These are phyloP conservation scores for Cossypha polioptera DNA, from an alignment of 2,797 vertebrate species.

Conservation along the genomic window DNA sequence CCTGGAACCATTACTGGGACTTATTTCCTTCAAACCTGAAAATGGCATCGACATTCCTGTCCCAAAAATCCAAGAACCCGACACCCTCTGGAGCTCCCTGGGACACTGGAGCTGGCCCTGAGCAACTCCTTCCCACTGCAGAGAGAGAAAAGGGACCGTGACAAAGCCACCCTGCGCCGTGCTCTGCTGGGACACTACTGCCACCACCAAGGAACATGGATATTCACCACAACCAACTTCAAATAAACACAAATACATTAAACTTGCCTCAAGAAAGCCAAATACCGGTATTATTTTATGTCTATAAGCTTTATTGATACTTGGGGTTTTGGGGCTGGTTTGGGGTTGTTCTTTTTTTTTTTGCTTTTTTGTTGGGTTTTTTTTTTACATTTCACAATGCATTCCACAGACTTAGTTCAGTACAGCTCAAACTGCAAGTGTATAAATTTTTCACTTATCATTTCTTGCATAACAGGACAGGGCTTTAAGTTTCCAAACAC, in stretches of 20 bases:
- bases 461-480: slow-evolving; percentile 91
- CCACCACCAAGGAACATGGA: slow-evolving; percentile 5
- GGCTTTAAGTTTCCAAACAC: slow-evolving; percentile 84
- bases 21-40: neutral
- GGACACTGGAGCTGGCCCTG: neutral
- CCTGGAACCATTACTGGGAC: neutral
- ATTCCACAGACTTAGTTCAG: slow-evolving; percentile 94
- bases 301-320: slow-evolving; percentile 99
- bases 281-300: slow-evolving; percentile 54
- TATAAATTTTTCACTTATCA: slow-evolving; percentile 85
- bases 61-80: neutral
- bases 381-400: slow-evolving; percentile 95
- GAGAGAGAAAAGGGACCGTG: neutral
- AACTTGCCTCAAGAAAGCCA: slow-evolving; percentile 41
- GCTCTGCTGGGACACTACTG: neutral
- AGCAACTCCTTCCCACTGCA: neutral
- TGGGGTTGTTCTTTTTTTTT: neutral
- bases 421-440: slow-evolving; percentile 87
- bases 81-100: neutral
- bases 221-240: neutral
- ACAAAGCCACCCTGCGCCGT: neutral
- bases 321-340: slow-evolving; percentile 71
- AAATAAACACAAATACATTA: slow-evolving; percentile 6
- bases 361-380: neutral
- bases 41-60: fast-evolving